A percentile compares a stretch with the other conserved stretches of the same genome.
phyloP scores from a whole-genome alignment of 2,113 vertebrate genomes.

The Oreochromis niloticus region DNA sequence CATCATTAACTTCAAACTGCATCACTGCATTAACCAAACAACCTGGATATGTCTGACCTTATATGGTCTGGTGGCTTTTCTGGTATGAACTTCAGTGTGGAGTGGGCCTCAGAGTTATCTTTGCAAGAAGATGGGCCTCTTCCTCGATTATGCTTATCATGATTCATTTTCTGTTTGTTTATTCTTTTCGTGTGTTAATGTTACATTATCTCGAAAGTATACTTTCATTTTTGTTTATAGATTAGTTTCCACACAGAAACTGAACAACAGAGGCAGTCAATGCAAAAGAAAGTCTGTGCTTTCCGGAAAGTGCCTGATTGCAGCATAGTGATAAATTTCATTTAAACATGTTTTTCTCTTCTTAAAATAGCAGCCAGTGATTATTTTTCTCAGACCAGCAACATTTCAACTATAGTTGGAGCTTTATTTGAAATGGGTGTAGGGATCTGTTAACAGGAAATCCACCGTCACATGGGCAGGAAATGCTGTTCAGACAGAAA shows the following conservation, averaged over 20 bases:
- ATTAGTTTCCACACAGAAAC: neutral
- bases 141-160: neutral
- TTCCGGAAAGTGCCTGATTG: neutral
- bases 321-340: neutral
- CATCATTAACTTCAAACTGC: constrained; percentile 39
- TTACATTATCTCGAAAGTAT: neutral
- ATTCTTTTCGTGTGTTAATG: neutral
- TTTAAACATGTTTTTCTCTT: neutral
- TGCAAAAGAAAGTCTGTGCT: neutral
- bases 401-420: neutral
- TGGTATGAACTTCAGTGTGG: neutral
- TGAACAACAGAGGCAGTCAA: neutral
- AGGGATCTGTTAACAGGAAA: constrained; percentile 64
- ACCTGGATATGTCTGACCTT: neutral
- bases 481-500: constrained; percentile 65
- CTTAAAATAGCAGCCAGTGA: neutral
- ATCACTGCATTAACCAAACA: neutral
- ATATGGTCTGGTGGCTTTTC: constrained; percentile 2
- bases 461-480: constrained; percentile 67
- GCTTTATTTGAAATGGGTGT: constrained; percentile 43
- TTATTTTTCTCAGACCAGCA: neutral
- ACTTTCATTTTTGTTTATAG: neutral
- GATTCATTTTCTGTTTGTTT: neutral
- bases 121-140: neutral
- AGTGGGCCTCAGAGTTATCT: neutral